These are phyloP conservation scores for Dastarcus helophoroides DNA, from an alignment of 2,888 invertebrate species.

Conservation along the genomic window DNA sequence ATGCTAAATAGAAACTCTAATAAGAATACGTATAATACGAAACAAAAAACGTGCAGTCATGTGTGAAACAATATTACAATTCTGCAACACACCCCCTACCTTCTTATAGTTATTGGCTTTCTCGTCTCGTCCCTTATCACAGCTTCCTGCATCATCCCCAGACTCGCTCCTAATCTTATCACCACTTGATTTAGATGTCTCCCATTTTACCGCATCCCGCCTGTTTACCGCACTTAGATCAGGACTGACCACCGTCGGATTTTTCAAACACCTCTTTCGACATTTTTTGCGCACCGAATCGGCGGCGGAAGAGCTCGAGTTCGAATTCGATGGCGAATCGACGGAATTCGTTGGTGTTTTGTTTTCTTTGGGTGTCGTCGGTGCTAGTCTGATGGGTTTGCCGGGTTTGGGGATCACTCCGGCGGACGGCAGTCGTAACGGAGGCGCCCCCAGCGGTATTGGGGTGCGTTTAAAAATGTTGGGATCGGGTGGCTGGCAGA, in stretches of 20 bases:
- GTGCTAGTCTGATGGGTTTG: slow-evolving; percentile 23
- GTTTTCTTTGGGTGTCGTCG: slow-evolving; percentile 24
- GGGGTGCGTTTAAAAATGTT: slow-evolving; percentile 45
- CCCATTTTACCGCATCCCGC: too few species aligned
- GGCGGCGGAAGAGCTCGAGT: too few species aligned
- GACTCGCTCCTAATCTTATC: background rate
- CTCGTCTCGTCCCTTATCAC: slow-evolving; percentile 11
- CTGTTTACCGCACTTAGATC: too few species aligned
- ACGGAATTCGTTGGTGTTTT: too few species aligned
- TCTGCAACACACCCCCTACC: too few species aligned
- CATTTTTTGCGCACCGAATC: slow-evolving; percentile 1
- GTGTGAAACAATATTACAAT: too few species aligned
- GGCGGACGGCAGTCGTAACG: slow-evolving; percentile 22
- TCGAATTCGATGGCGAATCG: too few species aligned
- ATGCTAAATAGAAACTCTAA: too few species aligned
- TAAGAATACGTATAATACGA: too few species aligned
- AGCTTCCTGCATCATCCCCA: background rate
- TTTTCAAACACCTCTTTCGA: too few species aligned
- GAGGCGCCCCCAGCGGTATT: slow-evolving; percentile 39
- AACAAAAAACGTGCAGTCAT: too few species aligned
- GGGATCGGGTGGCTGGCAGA: slow-evolving; percentile 53
- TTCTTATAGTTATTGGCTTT: slow-evolving; percentile 14
- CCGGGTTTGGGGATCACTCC: slow-evolving; percentile 27
- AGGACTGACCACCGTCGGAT: too few species aligned
- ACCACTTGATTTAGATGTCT: background rate